Evolutionary conservation across 1,140 invertebrate species (phyloP), one percentile per base, ranked within the genome.

Genomic region (Phocides pigmalion): DNA sequence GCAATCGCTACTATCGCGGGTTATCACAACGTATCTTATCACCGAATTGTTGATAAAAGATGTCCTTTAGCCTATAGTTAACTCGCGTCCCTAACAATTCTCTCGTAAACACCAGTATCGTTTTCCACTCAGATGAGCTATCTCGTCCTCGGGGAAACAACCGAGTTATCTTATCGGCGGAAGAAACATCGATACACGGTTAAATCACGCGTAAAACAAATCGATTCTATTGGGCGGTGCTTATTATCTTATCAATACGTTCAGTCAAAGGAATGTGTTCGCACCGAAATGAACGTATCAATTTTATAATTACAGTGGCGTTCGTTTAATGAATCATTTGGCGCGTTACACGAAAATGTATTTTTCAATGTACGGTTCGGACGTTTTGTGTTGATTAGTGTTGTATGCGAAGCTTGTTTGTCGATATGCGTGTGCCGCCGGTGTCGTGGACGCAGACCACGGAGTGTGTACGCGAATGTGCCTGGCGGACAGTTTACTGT

Each of bases 201-300:
- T 61, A 83, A 89, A 87, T 87, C 83, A 86, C 83, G 84, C 83
- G 82, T 78, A 76, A 62, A 68, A 74, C 70, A 66, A 70, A 73
- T 84, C 81, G 80, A 76, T 76, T 78, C 70, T 59, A 82, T 85
- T 84, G 79, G 82, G 56, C 62, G 59, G 46, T 19, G 56, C 12
- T 51, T 54, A 14, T 73, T 81, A 88, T 87, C 82, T 85, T 75
- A 89, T 89, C 84, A 53, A 22, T 3, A 20, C 47, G 25, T 42
- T 62, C 69, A 79, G 76, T 86, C 69, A 62, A 68, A 76, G 70
- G 65, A 81, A 73, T 84, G 69, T 66, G 62, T 75, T 72, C 80
- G 71, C 25, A 50, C 65, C 54, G 76, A 64, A 72, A 66, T 54
- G 63, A 76, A 72, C 76, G 72, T 74, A 70, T 51, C 50, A 58